Conservation (phyloP, 1,140 invertebrate species). For the Wasmannia auropunctata region DNA sequence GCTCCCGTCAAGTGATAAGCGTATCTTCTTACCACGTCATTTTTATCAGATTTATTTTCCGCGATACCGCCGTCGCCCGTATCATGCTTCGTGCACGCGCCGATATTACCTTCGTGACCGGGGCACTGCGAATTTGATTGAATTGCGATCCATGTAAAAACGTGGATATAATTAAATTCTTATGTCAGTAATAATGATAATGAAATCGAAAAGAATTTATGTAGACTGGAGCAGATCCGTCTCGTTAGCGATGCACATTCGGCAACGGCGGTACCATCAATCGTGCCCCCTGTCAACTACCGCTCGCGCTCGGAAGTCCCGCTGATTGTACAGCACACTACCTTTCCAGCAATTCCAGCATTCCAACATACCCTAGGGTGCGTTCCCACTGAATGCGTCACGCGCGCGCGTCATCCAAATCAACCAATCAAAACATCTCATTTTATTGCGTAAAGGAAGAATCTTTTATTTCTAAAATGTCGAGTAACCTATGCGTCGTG, state of each 20-base stretch:
- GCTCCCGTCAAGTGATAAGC: constrained; percentile 65
- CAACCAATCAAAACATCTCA: too few relatives aligned
- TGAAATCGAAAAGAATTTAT: constrained; percentile 71
- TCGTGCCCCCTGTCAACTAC: constrained; percentile 67
- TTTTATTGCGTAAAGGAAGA: too few relatives aligned
- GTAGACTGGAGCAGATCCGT: constrained; percentile 57
- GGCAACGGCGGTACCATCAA: constrained; percentile 70
- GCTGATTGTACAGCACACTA: constrained; percentile 63
- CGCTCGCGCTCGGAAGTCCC: constrained; percentile 26
- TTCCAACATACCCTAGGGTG: too few relatives aligned
- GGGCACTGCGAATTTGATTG: constrained; percentile 62
- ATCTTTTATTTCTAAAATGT: too few relatives aligned
- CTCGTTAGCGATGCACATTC: constrained; percentile 60
- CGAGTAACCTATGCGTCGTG: too few relatives aligned
- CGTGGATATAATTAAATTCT: constrained; percentile 69
- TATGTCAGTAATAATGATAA: constrained; percentile 73
- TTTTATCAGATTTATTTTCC: constrained; percentile 74
- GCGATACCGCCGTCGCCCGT: constrained; percentile 63
- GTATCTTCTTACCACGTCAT: constrained; percentile 78
- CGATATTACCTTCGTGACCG: constrained; percentile 37
- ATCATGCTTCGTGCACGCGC: constrained; percentile 37
- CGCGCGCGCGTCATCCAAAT: too few relatives aligned
- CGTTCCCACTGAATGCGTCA: too few relatives aligned
- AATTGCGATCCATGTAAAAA: constrained; percentile 54
- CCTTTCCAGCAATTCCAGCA: constrained; percentile 24